phyloP scores from a whole-genome alignment of 2,888 invertebrate species.

The Stenotaenia linearis region DNA sequence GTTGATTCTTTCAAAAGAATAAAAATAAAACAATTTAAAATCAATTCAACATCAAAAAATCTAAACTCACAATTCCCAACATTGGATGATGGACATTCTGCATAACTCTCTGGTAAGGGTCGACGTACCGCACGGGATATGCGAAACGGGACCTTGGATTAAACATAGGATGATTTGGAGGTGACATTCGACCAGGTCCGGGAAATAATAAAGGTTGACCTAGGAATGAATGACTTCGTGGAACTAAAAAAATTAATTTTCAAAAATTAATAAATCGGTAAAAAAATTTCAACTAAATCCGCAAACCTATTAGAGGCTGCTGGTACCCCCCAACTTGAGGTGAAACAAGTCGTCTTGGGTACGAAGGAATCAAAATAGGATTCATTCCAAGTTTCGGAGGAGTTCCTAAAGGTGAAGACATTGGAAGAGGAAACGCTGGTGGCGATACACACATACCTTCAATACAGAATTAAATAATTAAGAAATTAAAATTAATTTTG shows the following conservation, averaged over 20 bases:
- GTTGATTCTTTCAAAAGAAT: background rate
- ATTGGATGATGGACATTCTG: background rate
- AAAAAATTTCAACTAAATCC: background rate
- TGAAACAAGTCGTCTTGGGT: constrained; percentile 30
- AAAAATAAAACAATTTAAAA: background rate
- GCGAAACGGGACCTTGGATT: background rate
- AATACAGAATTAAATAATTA: background rate
- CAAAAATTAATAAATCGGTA: no score
- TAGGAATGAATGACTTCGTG: background rate
- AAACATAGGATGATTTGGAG: background rate
- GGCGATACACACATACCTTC: constrained; percentile 28
- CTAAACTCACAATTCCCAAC: background rate
- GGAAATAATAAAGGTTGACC: background rate
- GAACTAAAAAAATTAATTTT: background rate
- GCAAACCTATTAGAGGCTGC: background rate
- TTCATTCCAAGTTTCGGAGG: constrained; percentile 7
- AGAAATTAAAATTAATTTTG: background rate
- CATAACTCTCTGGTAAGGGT: background rate
- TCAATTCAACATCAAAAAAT: background rate
- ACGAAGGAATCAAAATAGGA: constrained; percentile 31
- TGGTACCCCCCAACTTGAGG: constrained; percentile 32
- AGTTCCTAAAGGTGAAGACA: constrained; percentile 30
- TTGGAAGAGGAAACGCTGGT: constrained; percentile 14
- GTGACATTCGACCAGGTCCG: background rate
- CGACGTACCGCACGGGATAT: background rate